Percentiles rank a stretch among this genome's conserved stretches.
phyloP scores from a whole-genome alignment of 1,140 invertebrate genomes.

The Carcinoscorpius rotundicauda region DNA sequence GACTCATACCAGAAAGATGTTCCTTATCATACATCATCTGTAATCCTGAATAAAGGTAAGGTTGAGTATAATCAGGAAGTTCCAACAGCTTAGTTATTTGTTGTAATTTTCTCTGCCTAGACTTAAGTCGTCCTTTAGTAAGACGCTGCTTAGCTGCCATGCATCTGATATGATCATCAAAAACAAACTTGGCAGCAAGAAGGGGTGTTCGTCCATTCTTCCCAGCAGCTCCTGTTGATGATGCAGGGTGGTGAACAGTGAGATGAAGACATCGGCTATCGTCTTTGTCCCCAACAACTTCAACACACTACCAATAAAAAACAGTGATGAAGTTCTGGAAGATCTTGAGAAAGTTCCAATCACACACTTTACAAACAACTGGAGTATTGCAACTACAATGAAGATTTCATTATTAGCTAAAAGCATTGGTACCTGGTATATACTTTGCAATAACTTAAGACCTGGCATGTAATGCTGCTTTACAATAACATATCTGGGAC shows the following conservation, averaged over 20 bases:
- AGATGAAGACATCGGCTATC: slow-evolving; percentile 92
- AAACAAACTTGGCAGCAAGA: slow-evolving; percentile 84
- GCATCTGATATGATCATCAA: slow-evolving; percentile 92
- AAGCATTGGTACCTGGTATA: too few relatives aligned
- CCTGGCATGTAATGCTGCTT: too few relatives aligned
- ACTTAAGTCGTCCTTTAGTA: slow-evolving; percentile 76
- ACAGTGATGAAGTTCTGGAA: too few relatives aligned
- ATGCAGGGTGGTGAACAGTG: slow-evolving; percentile 75
- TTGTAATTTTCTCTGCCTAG: slow-evolving; percentile 89
- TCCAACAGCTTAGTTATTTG: slow-evolving; percentile 86
- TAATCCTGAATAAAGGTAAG: slow-evolving; percentile 38
- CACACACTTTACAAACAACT: too few relatives aligned
- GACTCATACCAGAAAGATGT: too few relatives aligned
- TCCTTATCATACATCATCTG: slow-evolving; percentile 29
- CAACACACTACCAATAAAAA: slow-evolving; percentile 41
- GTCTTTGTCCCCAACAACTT: slow-evolving; percentile 78
- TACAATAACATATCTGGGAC: too few relatives aligned
- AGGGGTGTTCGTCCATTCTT: slow-evolving; percentile 23
- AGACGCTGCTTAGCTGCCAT: slow-evolving; percentile 54
- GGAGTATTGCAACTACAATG: too few relatives aligned
- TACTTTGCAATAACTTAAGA: too few relatives aligned
- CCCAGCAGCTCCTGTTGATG: slow-evolving; percentile 32
- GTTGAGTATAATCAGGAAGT: slow-evolving; percentile 49
- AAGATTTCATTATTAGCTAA: too few relatives aligned
- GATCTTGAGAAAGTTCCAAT: too few relatives aligned